Evolutionary conservation across 2,797 vertebrate genomes (phyloP), one percentile per base, ranked within the genome.

Genomic region (Jordanella pulchra): DNA sequence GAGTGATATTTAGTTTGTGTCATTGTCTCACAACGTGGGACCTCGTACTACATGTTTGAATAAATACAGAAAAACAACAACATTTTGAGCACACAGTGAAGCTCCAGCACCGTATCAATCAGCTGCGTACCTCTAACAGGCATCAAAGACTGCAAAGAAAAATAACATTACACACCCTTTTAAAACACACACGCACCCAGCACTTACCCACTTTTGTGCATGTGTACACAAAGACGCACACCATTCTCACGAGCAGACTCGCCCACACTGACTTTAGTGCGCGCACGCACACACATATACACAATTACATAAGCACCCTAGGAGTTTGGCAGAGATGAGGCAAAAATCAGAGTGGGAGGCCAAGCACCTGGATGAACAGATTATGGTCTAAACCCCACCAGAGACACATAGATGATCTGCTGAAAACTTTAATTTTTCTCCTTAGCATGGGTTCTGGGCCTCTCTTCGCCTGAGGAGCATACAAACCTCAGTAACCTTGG

Each of bases 311-410:
- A 91, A 90, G 85, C 85, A 87, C 86, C 86, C 88, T 90, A 86
- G 89, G 88, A 92, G 87, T 90, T 91, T 91, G 87, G 90, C 88
- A 92, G 82, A 85, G 84, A 77, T 80, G 73, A 88, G 80, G 84
- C 81, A 89, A 86, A 83, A 90, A 88, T 89, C 79, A 84, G 89
- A 91, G 87, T 88, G 88, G 88, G 90, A 92, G 90, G 87, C 86
- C 87, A 88, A 84, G 91, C 88, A 91, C 90, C 90, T 91, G 89
- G 86, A 92, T 91, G 90, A 90, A 91, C 86, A 93, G 89, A 93
- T 91, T 89, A 92, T 76, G 81, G 84, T 86, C 76, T 87, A 91
- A 91, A 85, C 86, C 87, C 87, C 88, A 91, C 87, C 87, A 89
- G 89, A 92, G 87, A 87, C 88, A 86, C 83, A 81, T 55, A 87